phyloP scores from a whole-genome alignment of 1,140 invertebrate genomes.

The Penaeus vannamei region DNA sequence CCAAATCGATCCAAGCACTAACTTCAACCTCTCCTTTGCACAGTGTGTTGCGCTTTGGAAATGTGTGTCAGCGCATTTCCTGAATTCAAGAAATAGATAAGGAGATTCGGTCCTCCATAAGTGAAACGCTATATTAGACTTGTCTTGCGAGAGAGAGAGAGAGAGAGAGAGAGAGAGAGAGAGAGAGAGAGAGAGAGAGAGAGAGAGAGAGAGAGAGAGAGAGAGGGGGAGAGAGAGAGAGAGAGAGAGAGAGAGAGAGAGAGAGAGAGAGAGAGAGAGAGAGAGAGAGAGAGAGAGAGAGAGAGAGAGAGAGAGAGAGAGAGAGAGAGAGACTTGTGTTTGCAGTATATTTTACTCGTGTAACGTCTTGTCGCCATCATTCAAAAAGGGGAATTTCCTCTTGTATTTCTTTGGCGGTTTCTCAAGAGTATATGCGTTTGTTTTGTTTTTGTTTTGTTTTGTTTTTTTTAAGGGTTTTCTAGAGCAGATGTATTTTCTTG shows the following conservation, averaged over 20 bases:
- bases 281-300: conserved; percentile 35
- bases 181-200: background rate
- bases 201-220: background rate
- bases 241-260: background rate
- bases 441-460: too few relatives aligned
- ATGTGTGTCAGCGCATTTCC: too few relatives aligned
- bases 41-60: too few relatives aligned
- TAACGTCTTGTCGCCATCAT: too few relatives aligned
- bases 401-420: too few relatives aligned
- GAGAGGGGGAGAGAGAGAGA: background rate
- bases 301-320: conserved; percentile 35
- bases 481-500: too few relatives aligned
- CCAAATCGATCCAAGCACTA: too few relatives aligned
- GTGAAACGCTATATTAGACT: background rate
- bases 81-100: too few relatives aligned
- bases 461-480: too few relatives aligned
- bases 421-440: too few relatives aligned
- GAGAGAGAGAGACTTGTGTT: conserved; percentile 20
- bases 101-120: background rate
- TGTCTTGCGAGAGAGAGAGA: background rate
- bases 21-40: too few relatives aligned
- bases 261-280: conserved; percentile 35
- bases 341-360: too few relatives aligned
- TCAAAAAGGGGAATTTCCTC: background rate
- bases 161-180: background rate